Evolutionary conservation across 2,797 vertebrate genomes (phyloP), one percentile per base, ranked within the genome.

Genomic region (Bradypodion pumilum): DNA sequence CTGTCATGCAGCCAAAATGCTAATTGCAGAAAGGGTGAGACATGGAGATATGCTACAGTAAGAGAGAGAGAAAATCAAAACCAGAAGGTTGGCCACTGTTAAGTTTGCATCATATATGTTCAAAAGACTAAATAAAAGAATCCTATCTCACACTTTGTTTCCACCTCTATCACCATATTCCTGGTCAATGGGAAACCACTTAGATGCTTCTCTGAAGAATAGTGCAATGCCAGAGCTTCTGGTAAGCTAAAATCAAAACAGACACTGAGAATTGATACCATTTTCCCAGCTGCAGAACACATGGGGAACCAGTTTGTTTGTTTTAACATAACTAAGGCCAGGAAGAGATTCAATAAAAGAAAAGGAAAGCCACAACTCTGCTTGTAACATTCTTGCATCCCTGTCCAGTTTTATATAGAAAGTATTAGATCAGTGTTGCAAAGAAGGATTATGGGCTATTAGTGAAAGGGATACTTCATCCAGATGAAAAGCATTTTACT

Each of bases 371-470:
- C n/a, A 90, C 85, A 93, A 87, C 83, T 94, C 89, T 82, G 81
- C 89, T 91, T 94, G 92, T 94, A 93, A 94, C 89, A 94, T 92
- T 92, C 87, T 90, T 92, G 85, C 88, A 92, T 87, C 89, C 80
- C 87, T 85, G 75, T 93, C 91, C 88, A 83, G 90, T 92, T 94
- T 94, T 87, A 93, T 92, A 87, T 2, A 0, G 5, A 59, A 69
- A 60, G 78, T 60, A 84, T 84, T 7, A 91, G 79, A 78, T 29
- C 79, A 77, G 66, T 91, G 87, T 90, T 92, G 89, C 91, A 92
- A 89, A 89, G 93, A 78, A 74, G 91, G 86, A 73, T 93, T 91
- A 85, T 72, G 80, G 29, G 87, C 75, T 66, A 40, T 93, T 90
- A 90, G 1, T 49, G 25, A 82, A 87, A 89, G 27, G 7, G 63